Evolutionary conservation across 1,140 invertebrate species (phyloP), one percentile per base, ranked within the genome.

Genomic region (Colletes latitarsis): DNA sequence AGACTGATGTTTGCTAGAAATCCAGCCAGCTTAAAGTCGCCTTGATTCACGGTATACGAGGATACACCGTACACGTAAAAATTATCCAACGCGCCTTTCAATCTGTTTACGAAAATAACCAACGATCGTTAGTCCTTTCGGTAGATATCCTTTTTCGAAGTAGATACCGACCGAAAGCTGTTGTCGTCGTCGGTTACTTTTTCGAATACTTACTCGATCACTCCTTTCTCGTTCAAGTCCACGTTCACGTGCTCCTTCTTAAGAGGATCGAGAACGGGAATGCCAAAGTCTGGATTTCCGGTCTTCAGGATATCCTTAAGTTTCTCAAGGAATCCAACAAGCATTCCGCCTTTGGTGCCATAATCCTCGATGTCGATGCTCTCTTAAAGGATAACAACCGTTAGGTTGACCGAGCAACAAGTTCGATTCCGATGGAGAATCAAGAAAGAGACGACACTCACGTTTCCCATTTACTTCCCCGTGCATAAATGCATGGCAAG

Each of bases 231-330:
- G 0, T 77, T 8, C 9, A 88, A 0, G 0, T 79, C 21, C 14
- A 83, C 1, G 1, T 17, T 12, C 8, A 77, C 0, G 3, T 62
- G 21, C 0, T 75, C 3, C 1, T 0, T 6, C 0, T 0, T 0
- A n/a, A 63, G 67, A 6, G 88, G 88, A n/a, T 89, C 88, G 0
- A 87, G 53, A 0, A 21, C 3, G 3, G 88, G 88, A n/a, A 89
- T 49, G 10, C 70, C 70, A 0, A 82, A 30, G 0, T 39, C 46
- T 0, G 9, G 0, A 9, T 81, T 49, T 46, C 86, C 88, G 0
- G 19, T 60, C 21, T 12, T 46, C n/a, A 89, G 0, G 0, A 5
- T 10, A 0, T 6, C 17, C 46, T 63, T 82, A 0, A 88, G 46
- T 41, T 64, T 75, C 3, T 89, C 81, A 3, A 80, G 53, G 0